These are phyloP conservation scores for Callospermophilus lateralis DNA, from an alignment of 2,113 vertebrate genomes.

Conservation along the genomic window DNA sequence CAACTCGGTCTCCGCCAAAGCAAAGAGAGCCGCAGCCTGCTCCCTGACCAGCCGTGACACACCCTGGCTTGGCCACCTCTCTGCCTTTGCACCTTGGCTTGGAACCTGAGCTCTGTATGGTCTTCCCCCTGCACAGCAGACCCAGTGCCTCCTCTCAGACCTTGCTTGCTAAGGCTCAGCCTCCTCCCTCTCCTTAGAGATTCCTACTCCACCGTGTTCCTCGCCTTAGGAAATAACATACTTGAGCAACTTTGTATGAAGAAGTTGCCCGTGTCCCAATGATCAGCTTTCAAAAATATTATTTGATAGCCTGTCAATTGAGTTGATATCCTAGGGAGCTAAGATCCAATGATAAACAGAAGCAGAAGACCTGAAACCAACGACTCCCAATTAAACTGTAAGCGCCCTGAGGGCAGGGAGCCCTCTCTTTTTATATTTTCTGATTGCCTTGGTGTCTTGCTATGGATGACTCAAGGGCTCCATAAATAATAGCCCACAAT, in stretches of 20 bases:
- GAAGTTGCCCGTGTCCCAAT: not conserved
- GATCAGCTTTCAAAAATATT: not conserved
- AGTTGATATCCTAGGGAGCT: not conserved
- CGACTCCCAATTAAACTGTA: not conserved
- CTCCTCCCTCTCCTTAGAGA: not conserved
- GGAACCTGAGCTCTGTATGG: not conserved
- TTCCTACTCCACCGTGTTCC: too few relatives aligned
- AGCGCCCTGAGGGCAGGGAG: conserved; percentile 36
- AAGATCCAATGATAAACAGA: not conserved
- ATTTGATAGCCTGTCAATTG: not conserved
- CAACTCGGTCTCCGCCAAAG: conserved; percentile 12
- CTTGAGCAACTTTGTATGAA: not conserved
- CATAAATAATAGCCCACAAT: conserved; percentile 40
- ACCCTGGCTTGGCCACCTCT: not conserved
- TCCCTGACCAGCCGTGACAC: accelerated
- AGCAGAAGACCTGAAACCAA: not conserved
- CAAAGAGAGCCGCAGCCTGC: conserved; percentile 27
- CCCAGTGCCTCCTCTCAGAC: not conserved
- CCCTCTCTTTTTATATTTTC: not conserved
- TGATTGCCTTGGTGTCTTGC: not conserved
- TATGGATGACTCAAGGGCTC: not conserved
- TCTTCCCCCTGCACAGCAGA: not conserved
- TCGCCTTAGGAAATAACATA: not conserved
- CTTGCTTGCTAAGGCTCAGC: not conserved
- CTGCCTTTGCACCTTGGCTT: not conserved